Evolutionary conservation across 2,113 vertebrate species (phyloP).

Genomic region (Macquaria australasica): DNA sequence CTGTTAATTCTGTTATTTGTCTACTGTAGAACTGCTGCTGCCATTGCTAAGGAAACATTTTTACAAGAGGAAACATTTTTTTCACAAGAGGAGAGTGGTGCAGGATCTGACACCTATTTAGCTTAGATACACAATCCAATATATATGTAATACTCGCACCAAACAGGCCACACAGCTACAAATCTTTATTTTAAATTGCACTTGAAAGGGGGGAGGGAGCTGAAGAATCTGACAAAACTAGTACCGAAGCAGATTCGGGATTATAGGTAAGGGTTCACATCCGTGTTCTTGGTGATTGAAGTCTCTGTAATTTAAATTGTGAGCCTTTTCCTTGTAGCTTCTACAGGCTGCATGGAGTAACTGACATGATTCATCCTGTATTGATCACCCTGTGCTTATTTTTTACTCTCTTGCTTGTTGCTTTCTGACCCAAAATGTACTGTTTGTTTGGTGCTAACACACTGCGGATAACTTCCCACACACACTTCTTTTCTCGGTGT

Average conservation of each 20-base stretch:
- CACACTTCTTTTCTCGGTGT: conserved; percentile 62
- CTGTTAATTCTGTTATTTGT: not conserved
- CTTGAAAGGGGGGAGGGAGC: not conserved
- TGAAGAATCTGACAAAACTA: not conserved
- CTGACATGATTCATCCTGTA: conserved; percentile 46
- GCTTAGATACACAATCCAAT: not conserved
- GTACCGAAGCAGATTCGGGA: not conserved
- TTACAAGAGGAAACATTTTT: not conserved
- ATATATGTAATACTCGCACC: not conserved
- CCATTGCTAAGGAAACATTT: not conserved
- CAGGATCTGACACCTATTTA: not conserved
- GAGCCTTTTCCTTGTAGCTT: not conserved
- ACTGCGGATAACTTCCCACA: conserved; percentile 67
- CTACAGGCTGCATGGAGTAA: not conserved
- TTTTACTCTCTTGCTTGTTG: conserved; percentile 27
- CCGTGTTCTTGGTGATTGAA: conserved; percentile 9
- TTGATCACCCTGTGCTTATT: conserved; percentile 42
- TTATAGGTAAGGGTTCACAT: not conserved
- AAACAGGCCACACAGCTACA: not conserved
- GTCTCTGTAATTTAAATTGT: not conserved
- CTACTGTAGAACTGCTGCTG: not conserved
- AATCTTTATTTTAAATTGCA: not conserved
- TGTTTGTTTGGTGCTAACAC: conserved; percentile 42
- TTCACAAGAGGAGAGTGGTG: not conserved
- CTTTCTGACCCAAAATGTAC: conserved; percentile 46